Evolutionary conservation across 2,888 invertebrate genomes (phyloP).

Genomic region (Sepioteuthis lessoniana): DNA sequence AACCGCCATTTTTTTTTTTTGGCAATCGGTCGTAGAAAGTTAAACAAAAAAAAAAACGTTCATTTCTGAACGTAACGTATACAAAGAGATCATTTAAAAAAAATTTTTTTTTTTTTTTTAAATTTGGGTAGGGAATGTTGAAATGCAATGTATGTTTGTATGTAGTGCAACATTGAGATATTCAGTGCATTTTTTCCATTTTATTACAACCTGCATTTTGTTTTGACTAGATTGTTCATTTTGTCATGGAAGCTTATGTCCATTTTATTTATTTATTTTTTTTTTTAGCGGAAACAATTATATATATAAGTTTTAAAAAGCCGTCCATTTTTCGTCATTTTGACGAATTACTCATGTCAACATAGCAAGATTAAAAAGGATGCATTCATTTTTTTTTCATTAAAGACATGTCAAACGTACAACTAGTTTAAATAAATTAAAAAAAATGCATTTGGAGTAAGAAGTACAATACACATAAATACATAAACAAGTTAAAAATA

Average conservation of each 20-base stretch:
- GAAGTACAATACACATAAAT: background rate
- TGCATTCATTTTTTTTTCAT: background rate
- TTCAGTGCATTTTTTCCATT: background rate
- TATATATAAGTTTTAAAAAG: background rate
- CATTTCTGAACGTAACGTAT: background rate
- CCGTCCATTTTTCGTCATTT: background rate
- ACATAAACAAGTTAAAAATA: background rate
- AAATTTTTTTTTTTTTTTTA: background rate
- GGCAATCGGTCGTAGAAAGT: background rate
- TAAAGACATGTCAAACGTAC: background rate
- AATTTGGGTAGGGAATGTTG: background rate
- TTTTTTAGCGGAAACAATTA: too few species aligned
- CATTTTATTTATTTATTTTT: background rate
- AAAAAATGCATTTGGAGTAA: background rate
- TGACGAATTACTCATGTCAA: background rate
- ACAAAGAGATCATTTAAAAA: background rate
- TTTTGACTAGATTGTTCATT: conserved; percentile 19
- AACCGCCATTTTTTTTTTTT: background rate
- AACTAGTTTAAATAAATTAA: background rate
- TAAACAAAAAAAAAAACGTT: background rate
- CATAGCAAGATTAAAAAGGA: conserved; percentile 10
- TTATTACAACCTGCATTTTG: conserved; percentile 5
- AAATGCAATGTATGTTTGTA: background rate
- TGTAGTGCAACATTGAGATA: background rate
- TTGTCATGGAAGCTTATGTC: background rate